Evolutionary conservation across 2,797 vertebrate genomes (phyloP), one percentile per base, ranked within the genome.

Genomic region (Coendou prehensilis): DNA sequence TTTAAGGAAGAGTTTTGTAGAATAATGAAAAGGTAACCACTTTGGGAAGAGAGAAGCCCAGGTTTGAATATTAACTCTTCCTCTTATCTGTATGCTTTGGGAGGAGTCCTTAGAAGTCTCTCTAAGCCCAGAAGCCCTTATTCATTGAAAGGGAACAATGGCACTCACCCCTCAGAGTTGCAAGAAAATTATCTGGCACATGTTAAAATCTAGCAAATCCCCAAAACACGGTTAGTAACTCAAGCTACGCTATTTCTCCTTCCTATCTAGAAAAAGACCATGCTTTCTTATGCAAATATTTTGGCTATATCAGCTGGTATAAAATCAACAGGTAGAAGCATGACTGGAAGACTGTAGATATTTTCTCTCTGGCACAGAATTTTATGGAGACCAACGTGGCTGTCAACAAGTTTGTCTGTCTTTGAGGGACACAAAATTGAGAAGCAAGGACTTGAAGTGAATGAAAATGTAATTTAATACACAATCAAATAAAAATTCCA

Each of bases 401-500:
- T 78, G 52, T 95, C 83, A 79, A 95, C 75, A 91, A 47, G 47
- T 67, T 81, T 94, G 47, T 89, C 88, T 97, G n/a, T 93, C 69
- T 94, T 50, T 63, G n/a, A 95, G 71, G 57, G 61, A 91, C 76
- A 91, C 50, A 91, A 93, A 88, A 94, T 75, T 54, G 92, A 92
- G 76, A 92, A 56, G 41, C 89, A 94, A 93, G 59, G 81, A 80
- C 90, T 96, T 89, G 71, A 90, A 90, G n/a, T 59, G 87, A 95
- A 96, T 87, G 37, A 92, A 97, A 96, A 95, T 83, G 47, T 33
- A 91, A 96, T 92, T 92, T 92, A 96, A 95, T 56, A 89, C 50
- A 96, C 83, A 97, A 97, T 93, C 84, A 95, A 98, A 97, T 97
- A 89, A 97, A 97, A 97, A 96, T 93, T 73, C 90, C 91, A 87